A percentile compares a stretch with the other conserved stretches of the same genome.
phyloP scores from a whole-genome alignment of 2,888 invertebrate genomes.

The Epirrhoe tristata region DNA sequence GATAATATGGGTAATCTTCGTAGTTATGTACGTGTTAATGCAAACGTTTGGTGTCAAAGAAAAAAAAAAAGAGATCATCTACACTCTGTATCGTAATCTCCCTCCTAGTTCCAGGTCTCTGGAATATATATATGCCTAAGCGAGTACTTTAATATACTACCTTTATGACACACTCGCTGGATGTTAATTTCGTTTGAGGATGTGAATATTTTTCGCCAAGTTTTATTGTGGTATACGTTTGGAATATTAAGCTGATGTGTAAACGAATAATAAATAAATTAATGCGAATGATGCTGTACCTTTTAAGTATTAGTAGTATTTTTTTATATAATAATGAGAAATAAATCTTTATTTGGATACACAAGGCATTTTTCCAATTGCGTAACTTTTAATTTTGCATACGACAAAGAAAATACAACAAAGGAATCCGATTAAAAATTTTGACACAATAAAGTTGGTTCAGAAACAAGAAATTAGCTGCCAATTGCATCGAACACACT shows the following conservation, averaged over 20 bases:
- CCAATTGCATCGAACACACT: constrained; percentile 82
- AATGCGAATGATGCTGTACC: background rate
- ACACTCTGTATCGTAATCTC: background rate
- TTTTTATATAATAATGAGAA: background rate
- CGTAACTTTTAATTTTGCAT: constrained; percentile 49
- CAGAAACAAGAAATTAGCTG: constrained; percentile 80
- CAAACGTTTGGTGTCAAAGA: no score
- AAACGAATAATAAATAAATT: background rate
- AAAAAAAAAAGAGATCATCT: background rate
- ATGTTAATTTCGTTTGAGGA: constrained; percentile 62
- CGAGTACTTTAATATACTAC: constrained; percentile 68
- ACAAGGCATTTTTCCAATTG: constrained; percentile 30
- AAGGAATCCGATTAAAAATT: constrained; percentile 71
- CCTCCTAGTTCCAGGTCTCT: constrained; percentile 41
- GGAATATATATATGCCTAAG: constrained; percentile 65
- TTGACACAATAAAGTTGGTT: constrained; percentile 70
- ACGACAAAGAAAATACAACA: constrained; percentile 54
- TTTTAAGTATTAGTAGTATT: no score
- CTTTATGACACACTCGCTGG: constrained; percentile 65
- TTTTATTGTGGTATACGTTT: constrained; percentile 27
- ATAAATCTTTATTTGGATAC: background rate
- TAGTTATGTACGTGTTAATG: no score
- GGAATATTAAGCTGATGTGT: constrained; percentile 4
- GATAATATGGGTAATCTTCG: no score
- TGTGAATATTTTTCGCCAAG: constrained; percentile 44